phyloP scores from a whole-genome alignment of 2,888 invertebrate genomes.

The Alloplasta piceator region DNA sequence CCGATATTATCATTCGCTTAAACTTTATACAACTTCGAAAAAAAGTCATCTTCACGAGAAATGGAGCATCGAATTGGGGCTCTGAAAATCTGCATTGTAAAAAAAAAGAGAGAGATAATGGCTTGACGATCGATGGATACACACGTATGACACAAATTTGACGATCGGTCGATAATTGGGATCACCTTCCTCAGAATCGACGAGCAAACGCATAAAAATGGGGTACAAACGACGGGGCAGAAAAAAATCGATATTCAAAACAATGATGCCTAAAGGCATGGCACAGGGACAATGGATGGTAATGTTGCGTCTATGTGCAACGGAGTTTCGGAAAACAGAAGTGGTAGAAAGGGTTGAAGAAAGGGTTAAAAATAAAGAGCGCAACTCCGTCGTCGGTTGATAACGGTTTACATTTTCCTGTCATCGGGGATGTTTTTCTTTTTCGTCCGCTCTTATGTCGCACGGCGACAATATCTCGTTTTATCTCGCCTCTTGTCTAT shows the following conservation, averaged over 20 bases:
- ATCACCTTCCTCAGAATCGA: background rate
- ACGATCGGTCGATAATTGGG: constrained; percentile 39
- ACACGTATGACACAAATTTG: constrained; percentile 17
- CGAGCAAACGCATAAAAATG: background rate
- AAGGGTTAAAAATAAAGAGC: constrained; percentile 16
- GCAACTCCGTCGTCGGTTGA: constrained; percentile 31
- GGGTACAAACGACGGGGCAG: background rate
- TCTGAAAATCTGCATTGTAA: constrained; percentile 13
- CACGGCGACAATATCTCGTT: background rate
- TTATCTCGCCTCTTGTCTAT: constrained; percentile 1
- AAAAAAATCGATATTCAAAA: constrained; percentile 42
- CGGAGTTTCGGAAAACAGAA: constrained; percentile 7
- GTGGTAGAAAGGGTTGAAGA: background rate
- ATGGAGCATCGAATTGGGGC: constrained; percentile 30
- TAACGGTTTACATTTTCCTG: constrained; percentile 55
- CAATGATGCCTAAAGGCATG: constrained; percentile 54
- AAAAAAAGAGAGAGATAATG: background rate
- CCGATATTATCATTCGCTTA: constrained; percentile 32
- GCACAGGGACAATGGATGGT: constrained; percentile 43
- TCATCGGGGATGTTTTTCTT: background rate
- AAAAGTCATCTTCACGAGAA: constrained; percentile 22
- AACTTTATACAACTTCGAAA: constrained; percentile 21
- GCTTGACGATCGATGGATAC: constrained; percentile 39
- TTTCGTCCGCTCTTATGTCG: constrained; percentile 1
- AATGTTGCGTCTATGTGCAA: constrained; percentile 39